Evolutionary conservation across 2,888 invertebrate genomes (phyloP).

Genomic region (Erpobdella octoculata): DNA sequence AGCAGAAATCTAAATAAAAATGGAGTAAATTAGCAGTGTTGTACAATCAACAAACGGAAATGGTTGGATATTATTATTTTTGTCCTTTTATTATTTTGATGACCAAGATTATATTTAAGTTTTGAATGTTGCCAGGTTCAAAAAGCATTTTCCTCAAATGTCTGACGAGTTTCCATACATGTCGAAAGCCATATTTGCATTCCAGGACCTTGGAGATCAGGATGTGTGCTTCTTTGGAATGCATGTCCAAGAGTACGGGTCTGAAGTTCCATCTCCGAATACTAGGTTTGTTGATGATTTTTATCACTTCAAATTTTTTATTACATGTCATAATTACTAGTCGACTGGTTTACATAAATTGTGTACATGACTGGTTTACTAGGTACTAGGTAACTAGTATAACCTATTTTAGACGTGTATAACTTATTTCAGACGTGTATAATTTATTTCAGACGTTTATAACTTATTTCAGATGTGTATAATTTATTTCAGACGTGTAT

Average conservation of each 20-base stretch:
- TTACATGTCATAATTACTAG: background rate
- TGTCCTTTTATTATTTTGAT: background rate
- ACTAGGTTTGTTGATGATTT: constrained; percentile 56
- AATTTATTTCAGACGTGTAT: too few species aligned
- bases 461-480: too few species aligned
- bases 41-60: too few species aligned
- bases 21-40: background rate
- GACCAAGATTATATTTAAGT: background rate
- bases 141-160: constrained; percentile 22
- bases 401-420: too few species aligned
- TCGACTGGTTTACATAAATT: too few species aligned
- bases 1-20: background rate
- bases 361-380: too few species aligned
- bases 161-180: constrained; percentile 15
- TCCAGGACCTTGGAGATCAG: constrained; percentile 51
- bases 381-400: too few species aligned
- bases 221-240: constrained; percentile 99
- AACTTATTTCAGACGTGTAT: too few species aligned
- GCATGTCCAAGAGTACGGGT: constrained; percentile 99
- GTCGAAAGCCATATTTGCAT: constrained; percentile 23
- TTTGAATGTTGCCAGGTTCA: constrained; percentile 11
- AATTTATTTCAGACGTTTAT: too few species aligned
- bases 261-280: constrained; percentile 87
- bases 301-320: background rate
- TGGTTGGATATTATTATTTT: background rate